Percentiles rank a stretch among this genome's conserved stretches.
Evolutionary conservation across 1,140 invertebrate species (phyloP).

Genomic region (Brachionus plicatilis): DNA sequence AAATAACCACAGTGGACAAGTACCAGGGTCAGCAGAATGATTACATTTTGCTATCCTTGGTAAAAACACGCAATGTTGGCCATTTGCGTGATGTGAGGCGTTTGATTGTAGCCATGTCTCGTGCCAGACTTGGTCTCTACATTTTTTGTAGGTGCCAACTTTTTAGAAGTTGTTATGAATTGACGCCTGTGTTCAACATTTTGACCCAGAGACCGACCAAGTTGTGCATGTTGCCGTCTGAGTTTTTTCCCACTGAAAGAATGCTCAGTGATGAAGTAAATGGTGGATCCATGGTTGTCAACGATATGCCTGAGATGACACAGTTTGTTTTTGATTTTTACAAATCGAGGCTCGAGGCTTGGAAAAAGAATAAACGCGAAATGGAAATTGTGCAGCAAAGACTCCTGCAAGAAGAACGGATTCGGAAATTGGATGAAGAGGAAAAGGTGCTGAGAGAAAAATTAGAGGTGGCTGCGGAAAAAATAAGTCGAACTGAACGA

Average conservation of each 20-base stretch:
- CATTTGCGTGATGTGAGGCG: slow-evolving; percentile 91
- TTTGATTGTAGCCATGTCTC: slow-evolving; percentile 92
- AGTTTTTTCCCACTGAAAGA: neutral
- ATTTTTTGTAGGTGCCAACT: slow-evolving; percentile 84
- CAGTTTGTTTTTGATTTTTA: slow-evolving; percentile 41
- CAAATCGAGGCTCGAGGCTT: neutral
- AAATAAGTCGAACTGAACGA: neutral
- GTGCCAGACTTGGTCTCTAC: slow-evolving; percentile 92
- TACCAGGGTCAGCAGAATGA: slow-evolving; percentile 99
- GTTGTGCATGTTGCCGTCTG: neutral
- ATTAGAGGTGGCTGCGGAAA: neutral
- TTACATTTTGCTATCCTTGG: slow-evolving; percentile 89
- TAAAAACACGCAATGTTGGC: slow-evolving; percentile 89
- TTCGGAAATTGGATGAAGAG: neutral
- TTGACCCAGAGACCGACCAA: slow-evolving; percentile 8
- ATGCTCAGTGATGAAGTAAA: neutral
- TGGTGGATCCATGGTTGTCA: neutral
- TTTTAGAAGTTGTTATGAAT: slow-evolving; percentile 92
- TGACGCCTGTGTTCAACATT: slow-evolving; percentile 57
- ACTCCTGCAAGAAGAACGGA: neutral
- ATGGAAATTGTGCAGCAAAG: neutral
- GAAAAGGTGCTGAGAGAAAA: slow-evolving; percentile 31
- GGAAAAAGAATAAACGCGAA: slow-evolving; percentile 19
- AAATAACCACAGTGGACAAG: slow-evolving; percentile 94
- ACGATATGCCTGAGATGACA: slow-evolving; percentile 36